These are phyloP conservation scores for Silvanus unidentatus DNA, from an alignment of 2,888 invertebrate species.

Conservation along the genomic window DNA sequence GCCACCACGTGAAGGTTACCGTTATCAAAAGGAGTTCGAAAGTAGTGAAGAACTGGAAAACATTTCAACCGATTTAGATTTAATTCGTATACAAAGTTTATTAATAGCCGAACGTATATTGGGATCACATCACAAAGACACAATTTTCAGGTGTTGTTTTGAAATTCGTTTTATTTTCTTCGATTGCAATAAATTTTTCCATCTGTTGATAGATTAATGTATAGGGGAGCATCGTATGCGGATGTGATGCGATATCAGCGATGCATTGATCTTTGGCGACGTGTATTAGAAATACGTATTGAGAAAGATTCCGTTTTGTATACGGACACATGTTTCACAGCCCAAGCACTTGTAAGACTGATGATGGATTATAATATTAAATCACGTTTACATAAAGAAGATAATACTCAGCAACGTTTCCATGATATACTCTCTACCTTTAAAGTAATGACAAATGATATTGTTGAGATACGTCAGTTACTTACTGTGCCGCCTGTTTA, in stretches of 20 bases:
- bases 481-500: slow-evolving; percentile 61
- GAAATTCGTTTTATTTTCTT: neutral
- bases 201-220: slow-evolving; percentile 41
- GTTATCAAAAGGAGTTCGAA: slow-evolving; percentile 68
- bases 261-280: slow-evolving; percentile 82
- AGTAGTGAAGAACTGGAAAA: slow-evolving; percentile 65
- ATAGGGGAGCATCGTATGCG: slow-evolving; percentile 65
- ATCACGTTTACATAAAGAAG: slow-evolving; percentile 49
- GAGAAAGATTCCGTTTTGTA: slow-evolving; percentile 69
- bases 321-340: slow-evolving; percentile 79
- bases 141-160: slow-evolving; percentile 59
- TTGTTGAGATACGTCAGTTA: slow-evolving; percentile 52
- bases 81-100: slow-evolving; percentile 79
- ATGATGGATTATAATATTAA: slow-evolving; percentile 69
- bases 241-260: slow-evolving; percentile 70
- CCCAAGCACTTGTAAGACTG: slow-evolving; percentile 77
- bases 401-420: slow-evolving; percentile 55
- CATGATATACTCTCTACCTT: slow-evolving; percentile 67
- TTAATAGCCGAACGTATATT: slow-evolving; percentile 83
- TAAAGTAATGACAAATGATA: slow-evolving; percentile 58
- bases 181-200: too few species aligned
- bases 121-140: slow-evolving; percentile 81
- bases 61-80: slow-evolving; percentile 73
- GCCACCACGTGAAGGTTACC: slow-evolving; percentile 57
- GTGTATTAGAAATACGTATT: slow-evolving; percentile 74